Conservation (phyloP, 1,140 invertebrate species). For the Caenorhabditis inopinata region DNA sequence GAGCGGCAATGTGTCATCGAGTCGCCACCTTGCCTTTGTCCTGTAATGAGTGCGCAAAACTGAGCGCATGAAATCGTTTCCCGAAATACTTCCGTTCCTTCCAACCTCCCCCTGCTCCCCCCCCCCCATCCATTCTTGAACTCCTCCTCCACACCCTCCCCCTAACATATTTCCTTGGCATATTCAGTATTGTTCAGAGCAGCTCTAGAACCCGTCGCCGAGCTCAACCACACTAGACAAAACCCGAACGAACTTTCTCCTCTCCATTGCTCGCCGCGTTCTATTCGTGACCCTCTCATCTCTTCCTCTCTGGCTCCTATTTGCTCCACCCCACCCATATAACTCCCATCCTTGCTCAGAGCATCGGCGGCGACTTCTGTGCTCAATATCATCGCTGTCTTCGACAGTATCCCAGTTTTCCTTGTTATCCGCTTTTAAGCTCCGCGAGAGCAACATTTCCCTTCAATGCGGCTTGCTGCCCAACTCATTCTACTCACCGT, state of each 20-base stretch:
- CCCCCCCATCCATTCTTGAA: conserved; percentile 1
- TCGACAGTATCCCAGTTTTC: not conserved
- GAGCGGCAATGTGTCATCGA: conserved; percentile 31
- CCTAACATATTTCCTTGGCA: conserved; percentile 36
- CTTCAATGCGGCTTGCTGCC: conserved; percentile 1
- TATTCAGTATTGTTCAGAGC: not conserved
- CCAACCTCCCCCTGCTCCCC: too few relatives aligned
- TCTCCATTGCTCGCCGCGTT: conserved; percentile 26
- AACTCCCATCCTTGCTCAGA: conserved; percentile 30
- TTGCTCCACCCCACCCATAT: conserved; percentile 31
- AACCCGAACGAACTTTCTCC: conserved; percentile 23
- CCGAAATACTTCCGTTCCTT: conserved; percentile 36
- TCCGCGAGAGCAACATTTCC: not conserved
- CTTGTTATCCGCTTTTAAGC: conserved; percentile 1
- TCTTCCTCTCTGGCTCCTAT: conserved; percentile 29
- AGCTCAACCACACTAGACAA: conserved; percentile 26
- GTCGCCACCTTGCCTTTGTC: conserved; percentile 23
- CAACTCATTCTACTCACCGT: conserved; percentile 22
- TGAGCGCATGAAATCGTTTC: conserved; percentile 6
- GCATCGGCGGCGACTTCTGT: conserved; percentile 22
- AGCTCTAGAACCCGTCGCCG: not conserved
- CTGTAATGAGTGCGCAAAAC: conserved; percentile 19
- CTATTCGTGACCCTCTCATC: conserved; percentile 44
- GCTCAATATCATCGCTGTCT: conserved; percentile 19
- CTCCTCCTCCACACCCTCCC: not conserved